Percentiles rank a stretch among this genome's conserved stretches.
Conservation (phyloP, 2,113 vertebrate species). For the Marmota flaviventris region DNA sequence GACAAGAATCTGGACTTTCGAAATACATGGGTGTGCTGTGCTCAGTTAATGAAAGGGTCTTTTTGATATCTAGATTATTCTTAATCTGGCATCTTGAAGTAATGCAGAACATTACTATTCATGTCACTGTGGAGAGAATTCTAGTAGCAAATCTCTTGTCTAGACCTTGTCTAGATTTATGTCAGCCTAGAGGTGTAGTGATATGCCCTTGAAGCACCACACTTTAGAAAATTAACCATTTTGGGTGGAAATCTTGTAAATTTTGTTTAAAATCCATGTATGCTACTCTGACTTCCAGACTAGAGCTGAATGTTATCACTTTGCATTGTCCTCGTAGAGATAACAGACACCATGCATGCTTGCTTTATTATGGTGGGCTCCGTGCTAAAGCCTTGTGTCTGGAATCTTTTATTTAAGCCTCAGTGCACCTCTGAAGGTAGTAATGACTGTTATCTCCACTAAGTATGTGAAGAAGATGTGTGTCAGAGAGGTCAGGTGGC, state of each 20-base stretch:
- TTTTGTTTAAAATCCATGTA: neutral
- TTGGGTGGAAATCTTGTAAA: neutral
- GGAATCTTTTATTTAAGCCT: neutral
- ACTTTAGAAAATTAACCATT: neutral
- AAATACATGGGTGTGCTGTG: too few relatives aligned
- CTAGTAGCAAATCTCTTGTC: neutral
- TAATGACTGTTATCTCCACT: accelerated
- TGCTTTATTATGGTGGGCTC: accelerated
- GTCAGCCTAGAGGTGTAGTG: neutral
- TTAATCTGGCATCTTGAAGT: neutral
- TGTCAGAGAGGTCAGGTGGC: neutral
- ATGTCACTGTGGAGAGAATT: neutral
- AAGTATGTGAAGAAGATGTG: neutral
- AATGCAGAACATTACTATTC: accelerated
- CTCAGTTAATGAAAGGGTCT: neutral
- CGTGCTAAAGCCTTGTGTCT: neutral
- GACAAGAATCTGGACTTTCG: neutral
- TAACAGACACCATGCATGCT: accelerated
- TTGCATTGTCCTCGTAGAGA: neutral
- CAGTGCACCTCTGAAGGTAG: too few relatives aligned
- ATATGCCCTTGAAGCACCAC: neutral
- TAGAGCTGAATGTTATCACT: neutral
- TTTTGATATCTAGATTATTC: neutral
- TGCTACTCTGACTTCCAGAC: neutral
- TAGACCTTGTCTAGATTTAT: neutral